Conservation (phyloP, 2,113 vertebrate genomes). For the Sapayoa aenigma region DNA sequence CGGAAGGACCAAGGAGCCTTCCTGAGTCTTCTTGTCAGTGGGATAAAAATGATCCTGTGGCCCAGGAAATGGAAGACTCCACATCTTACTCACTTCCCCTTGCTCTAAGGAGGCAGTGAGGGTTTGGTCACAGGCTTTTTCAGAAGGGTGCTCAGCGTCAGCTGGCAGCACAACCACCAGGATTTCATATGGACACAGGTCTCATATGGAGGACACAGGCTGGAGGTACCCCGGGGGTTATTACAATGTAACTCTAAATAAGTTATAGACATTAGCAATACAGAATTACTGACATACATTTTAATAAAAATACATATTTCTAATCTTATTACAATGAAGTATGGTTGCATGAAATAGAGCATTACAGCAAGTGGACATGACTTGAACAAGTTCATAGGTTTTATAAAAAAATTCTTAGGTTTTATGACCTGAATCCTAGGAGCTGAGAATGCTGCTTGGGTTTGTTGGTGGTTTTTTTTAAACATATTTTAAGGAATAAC, state of each 20-base stretch:
- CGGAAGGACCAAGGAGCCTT: not conserved
- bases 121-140: not conserved
- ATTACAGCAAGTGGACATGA: not conserved
- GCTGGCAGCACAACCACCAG: too few relatives aligned
- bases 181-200: not conserved
- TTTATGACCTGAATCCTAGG: not conserved
- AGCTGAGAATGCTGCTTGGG: not conserved
- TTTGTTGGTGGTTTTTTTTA: not conserved
- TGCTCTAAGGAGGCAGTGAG: not conserved
- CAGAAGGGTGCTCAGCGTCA: not conserved
- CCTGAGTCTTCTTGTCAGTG: rapidly evolving
- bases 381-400: not conserved
- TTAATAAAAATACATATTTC: not conserved
- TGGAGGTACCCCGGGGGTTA: not conserved
- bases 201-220: not conserved
- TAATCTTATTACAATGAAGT: not conserved
- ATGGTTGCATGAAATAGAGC: not conserved
- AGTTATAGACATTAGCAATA: not conserved
- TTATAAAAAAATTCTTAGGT: not conserved
- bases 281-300: not conserved
- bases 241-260: not conserved
- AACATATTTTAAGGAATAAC: not conserved
- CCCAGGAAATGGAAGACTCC: not conserved
- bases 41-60: not conserved
- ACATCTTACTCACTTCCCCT: not conserved